phyloP scores from a whole-genome alignment of 2,113 vertebrate genomes.

The Seriola rivoliana region DNA sequence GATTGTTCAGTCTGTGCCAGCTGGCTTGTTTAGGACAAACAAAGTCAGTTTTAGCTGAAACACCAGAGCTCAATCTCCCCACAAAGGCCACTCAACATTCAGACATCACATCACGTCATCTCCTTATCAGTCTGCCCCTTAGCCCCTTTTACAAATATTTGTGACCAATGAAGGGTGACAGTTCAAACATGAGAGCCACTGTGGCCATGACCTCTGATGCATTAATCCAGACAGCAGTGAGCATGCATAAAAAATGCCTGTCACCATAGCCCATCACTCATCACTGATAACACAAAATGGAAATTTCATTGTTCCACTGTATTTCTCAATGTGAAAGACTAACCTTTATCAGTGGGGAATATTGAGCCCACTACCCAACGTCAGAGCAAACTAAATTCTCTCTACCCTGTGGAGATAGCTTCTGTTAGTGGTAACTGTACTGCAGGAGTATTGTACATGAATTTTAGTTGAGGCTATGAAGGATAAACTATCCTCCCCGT shows the following conservation, averaged over 20 bases:
- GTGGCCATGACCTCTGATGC: not conserved
- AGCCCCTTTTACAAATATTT: constrained; percentile 64
- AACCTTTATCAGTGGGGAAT: not conserved
- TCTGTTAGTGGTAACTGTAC: not conserved
- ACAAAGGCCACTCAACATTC: constrained; percentile 28
- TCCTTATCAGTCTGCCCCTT: constrained; percentile 61
- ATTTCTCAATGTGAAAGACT: not conserved
- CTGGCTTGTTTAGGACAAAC: constrained; percentile 16
- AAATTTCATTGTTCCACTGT: not conserved
- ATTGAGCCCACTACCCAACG: not conserved
- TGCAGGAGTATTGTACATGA: not conserved
- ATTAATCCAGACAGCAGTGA: not conserved
- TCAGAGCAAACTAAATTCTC: not conserved
- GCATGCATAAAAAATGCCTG: not conserved
- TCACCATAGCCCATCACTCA: not conserved
- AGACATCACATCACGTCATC: constrained; percentile 36
- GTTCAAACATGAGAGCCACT: constrained; percentile 25
- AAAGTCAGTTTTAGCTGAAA: constrained; percentile 33
- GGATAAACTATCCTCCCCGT: not conserved
- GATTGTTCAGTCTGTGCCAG: constrained; percentile 14
- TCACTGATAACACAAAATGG: not conserved
- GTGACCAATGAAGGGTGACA: constrained; percentile 16
- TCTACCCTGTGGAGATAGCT: not conserved
- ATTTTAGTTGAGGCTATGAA: not conserved
- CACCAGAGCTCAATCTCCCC: not conserved